Conservation (phyloP, 2,113 vertebrate genomes). For the Psilopogon haemacephalus region DNA sequence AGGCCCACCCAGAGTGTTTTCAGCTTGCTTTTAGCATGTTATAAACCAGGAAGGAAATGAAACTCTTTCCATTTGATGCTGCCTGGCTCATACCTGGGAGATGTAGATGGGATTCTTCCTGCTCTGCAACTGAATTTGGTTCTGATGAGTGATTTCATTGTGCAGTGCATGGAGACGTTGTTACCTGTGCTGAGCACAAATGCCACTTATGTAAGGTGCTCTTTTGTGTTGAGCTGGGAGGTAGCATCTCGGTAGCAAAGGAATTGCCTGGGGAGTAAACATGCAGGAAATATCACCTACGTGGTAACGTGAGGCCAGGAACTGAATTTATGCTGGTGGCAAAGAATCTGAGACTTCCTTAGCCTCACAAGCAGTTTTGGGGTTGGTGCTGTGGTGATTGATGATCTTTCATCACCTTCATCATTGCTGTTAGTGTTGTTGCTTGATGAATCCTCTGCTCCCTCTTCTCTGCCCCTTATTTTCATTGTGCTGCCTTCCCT, state of each 20-base stretch:
- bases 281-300: background rate
- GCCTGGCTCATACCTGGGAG: background rate
- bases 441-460: background rate
- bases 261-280: fast-evolving
- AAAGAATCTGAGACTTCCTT: fast-evolving
- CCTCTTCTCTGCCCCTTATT: background rate
- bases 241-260: background rate
- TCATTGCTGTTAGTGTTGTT: background rate
- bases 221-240: background rate
- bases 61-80: background rate
- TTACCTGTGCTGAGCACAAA: background rate
- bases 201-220: background rate
- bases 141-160: no score
- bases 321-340: fast-evolving
- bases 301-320: background rate
- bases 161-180: background rate
- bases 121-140: background rate
- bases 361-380: background rate
- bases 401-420: background rate
- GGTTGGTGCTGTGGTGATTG: background rate
- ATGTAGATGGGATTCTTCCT: fast-evolving
- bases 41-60: background rate
- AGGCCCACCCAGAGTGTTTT: background rate
- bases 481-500: background rate
- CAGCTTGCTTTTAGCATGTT: background rate